These are phyloP conservation scores for Ascaphus truei DNA, from an alignment of 2,113 vertebrate genomes.

Conservation along the genomic window DNA sequence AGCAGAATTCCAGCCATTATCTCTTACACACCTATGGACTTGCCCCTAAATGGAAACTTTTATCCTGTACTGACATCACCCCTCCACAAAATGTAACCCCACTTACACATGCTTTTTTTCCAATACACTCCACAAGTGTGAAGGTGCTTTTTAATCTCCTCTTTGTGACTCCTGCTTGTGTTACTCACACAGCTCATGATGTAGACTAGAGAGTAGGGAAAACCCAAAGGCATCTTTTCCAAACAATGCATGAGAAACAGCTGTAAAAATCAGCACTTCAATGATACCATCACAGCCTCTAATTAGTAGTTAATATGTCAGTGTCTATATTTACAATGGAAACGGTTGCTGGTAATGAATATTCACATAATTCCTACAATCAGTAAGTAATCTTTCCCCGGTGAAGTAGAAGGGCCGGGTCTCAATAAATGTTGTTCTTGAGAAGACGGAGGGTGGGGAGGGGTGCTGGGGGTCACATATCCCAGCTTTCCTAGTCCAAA, in stretches of 20 bases:
- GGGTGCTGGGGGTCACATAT: too few relatives aligned
- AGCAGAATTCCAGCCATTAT: constrained; percentile 33
- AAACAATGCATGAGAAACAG: too few relatives aligned
- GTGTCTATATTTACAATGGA: background rate
- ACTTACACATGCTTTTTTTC: background rate
- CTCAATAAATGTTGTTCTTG: too few relatives aligned
- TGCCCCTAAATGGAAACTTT: constrained; percentile 1
- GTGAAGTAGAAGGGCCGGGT: too few relatives aligned
- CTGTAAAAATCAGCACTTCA: too few relatives aligned
- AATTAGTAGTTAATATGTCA: background rate
- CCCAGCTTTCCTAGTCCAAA: too few relatives aligned
- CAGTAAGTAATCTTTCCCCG: too few relatives aligned
- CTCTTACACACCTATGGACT: background rate
- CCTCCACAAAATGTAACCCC: background rate
- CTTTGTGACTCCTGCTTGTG: background rate
- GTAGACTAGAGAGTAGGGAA: background rate
- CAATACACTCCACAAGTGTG: background rate
- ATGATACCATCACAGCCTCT: too few relatives aligned
- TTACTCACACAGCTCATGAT: background rate
- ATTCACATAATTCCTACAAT: too few relatives aligned
- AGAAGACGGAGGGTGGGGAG: too few relatives aligned
- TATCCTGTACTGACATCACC: constrained; percentile 5
- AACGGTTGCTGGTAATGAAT: background rate
- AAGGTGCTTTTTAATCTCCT: background rate
- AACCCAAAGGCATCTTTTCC: too few relatives aligned